Conservation (phyloP, 2,797 vertebrate genomes). For the Pangasius mekongensis region DNA sequence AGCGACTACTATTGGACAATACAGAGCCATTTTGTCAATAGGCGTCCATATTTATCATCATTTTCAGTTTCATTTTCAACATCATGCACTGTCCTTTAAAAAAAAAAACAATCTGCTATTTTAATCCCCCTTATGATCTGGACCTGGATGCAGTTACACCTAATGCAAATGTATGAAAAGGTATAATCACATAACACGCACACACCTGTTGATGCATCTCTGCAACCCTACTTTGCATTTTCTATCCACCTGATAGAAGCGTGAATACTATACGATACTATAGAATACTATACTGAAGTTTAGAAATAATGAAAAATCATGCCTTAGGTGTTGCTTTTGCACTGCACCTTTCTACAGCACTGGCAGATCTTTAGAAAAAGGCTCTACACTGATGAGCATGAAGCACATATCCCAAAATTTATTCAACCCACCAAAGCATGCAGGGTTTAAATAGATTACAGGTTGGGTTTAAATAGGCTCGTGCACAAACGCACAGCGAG, state of each 20-base stretch:
- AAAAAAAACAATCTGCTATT: neutral
- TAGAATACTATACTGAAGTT: neutral
- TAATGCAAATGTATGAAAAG: neutral
- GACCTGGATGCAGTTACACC: neutral
- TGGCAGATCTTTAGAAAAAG: neutral
- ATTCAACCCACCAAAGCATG: neutral
- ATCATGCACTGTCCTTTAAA: neutral
- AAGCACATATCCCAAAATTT: neutral
- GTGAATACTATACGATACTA: too few relatives aligned
- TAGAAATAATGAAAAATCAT: neutral
- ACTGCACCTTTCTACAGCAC: neutral
- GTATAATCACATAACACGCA: neutral
- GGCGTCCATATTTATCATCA: neutral
- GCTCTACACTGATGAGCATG: neutral
- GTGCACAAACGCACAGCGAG: slow-evolving; percentile 21
- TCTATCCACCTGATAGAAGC: neutral
- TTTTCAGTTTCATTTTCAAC: neutral
- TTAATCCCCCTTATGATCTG: neutral
- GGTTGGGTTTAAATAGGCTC: neutral
- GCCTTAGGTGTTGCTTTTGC: neutral
- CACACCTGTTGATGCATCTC: slow-evolving; percentile 37
- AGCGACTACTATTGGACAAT: neutral
- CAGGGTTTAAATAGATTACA: slow-evolving; percentile 30
- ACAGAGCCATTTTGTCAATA: neutral
- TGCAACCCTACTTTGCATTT: slow-evolving; percentile 7